Percentiles rank a stretch among this genome's conserved stretches.
Evolutionary conservation across 1,140 invertebrate species (phyloP).

Genomic region (Anadara kagoshimensis): DNA sequence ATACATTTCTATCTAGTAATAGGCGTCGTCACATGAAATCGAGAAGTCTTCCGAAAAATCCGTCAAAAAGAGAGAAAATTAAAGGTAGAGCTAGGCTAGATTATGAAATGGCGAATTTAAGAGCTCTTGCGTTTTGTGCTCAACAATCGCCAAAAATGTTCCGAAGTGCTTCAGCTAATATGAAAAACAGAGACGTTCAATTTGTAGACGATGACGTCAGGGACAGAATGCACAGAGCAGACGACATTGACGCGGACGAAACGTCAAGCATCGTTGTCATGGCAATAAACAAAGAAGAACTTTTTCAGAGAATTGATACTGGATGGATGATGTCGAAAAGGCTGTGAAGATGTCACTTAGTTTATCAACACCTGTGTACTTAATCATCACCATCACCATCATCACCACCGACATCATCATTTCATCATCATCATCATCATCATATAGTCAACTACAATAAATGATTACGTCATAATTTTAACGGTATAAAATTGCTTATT

Average conservation of each 20-base stretch:
- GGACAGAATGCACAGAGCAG: conserved; percentile 49
- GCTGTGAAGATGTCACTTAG: conserved; percentile 7
- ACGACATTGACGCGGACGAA: conserved; percentile 37
- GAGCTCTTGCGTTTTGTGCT: conserved; percentile 60
- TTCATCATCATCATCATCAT: not conserved
- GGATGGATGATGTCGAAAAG: conserved; percentile 51
- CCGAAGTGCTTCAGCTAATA: conserved; percentile 57
- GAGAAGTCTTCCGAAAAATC: conserved; percentile 47
- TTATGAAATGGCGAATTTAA: conserved; percentile 63
- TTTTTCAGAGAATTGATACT: conserved; percentile 55
- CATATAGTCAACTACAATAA: no score
- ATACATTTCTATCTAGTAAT: no score
- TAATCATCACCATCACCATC: not conserved
- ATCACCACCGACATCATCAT: not conserved
- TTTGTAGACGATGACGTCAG: conserved; percentile 58
- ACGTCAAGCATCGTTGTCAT: conserved; percentile 48
- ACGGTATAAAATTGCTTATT: no score
- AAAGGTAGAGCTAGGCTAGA: conserved; percentile 61
- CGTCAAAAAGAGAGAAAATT: conserved; percentile 57
- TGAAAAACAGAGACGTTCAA: conserved; percentile 55
- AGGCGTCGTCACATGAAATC: no score
- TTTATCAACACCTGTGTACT: not conserved
- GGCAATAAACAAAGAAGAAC: conserved; percentile 54
- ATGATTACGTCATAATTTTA: no score
- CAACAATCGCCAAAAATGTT: conserved; percentile 54